Evolutionary conservation across 2,888 invertebrate genomes (phyloP).

Genomic region (Drosophila subquinaria): DNA sequence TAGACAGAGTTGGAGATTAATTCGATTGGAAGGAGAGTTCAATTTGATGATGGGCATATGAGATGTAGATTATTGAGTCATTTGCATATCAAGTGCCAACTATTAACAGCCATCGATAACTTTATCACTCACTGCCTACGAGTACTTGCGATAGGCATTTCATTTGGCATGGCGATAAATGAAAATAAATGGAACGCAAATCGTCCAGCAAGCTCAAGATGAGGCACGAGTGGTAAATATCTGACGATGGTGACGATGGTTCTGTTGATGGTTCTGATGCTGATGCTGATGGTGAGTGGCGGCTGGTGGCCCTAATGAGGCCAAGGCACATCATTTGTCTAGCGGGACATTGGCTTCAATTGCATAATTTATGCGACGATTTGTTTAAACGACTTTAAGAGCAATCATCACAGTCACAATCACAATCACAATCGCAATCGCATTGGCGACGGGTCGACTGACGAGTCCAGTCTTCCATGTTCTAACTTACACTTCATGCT

Average conservation of each 20-base stretch:
- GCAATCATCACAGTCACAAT: conserved; percentile 22
- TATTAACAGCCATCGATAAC: conserved; percentile 24
- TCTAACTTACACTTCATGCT: background rate
- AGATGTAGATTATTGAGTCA: conserved; percentile 5
- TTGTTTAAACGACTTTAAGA: conserved; percentile 53
- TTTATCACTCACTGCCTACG: conserved; percentile 23
- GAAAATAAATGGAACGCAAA: conserved; percentile 63
- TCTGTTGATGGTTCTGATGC: background rate
- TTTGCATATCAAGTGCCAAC: conserved; percentile 16
- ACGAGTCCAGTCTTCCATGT: background rate
- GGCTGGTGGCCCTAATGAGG: conserved; percentile 17
- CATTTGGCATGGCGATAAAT: conserved; percentile 54
- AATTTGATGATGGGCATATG: background rate
- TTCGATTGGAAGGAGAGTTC: background rate
- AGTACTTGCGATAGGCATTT: background rate
- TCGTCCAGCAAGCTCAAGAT: conserved; percentile 12
- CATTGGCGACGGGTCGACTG: conserved; percentile 11
- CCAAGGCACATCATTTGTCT: conserved; percentile 52
- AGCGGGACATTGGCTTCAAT: conserved; percentile 57
- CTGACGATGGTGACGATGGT: conserved; percentile 1
- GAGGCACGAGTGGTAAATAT: background rate
- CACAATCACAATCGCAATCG: background rate
- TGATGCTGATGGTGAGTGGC: background rate
- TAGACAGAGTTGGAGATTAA: background rate
- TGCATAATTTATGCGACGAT: conserved; percentile 69